Conservation (phyloP, 2,113 vertebrate genomes). For the Notothenia coriiceps region DNA sequence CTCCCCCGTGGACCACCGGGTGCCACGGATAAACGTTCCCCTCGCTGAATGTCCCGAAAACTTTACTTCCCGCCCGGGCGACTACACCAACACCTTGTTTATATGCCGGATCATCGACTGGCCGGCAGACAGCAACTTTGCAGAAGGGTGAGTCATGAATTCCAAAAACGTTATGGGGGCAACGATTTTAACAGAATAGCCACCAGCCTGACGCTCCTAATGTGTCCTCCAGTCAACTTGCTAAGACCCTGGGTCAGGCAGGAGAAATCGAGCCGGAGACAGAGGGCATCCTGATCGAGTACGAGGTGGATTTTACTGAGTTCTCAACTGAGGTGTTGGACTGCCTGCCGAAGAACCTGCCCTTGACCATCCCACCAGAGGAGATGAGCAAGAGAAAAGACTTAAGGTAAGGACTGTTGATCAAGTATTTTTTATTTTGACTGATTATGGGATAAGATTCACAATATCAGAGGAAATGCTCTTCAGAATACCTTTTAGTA, state of each 20-base stretch:
- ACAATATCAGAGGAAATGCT: too few relatives aligned
- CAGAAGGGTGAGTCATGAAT: conserved; percentile 88
- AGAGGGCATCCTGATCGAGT: conserved; percentile 93
- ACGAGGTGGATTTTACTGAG: conserved; percentile 94
- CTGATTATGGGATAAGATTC: too few relatives aligned
- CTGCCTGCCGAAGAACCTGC: conserved; percentile 90
- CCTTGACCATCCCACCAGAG: conserved; percentile 89
- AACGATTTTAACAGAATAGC: background rate
- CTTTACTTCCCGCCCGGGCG: conserved; percentile 85
- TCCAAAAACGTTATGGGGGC: background rate
- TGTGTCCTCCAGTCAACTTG: conserved; percentile 83
- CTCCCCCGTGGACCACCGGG: conserved; percentile 94
- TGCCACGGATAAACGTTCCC: conserved; percentile 92
- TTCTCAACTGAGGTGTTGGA: conserved; percentile 89
- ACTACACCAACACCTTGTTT: conserved; percentile 90
- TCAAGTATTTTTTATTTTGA: background rate
- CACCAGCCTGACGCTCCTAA: background rate
- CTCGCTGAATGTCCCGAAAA: conserved; percentile 91
- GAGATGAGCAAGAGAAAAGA: conserved; percentile 91
- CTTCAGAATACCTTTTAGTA: too few relatives aligned
- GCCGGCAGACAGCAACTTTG: conserved; percentile 92
- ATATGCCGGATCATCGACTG: conserved; percentile 94
- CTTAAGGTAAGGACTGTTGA: conserved; percentile 85
- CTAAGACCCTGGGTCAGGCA: conserved; percentile 93
- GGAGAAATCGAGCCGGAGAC: conserved; percentile 98